A percentile compares a stretch with the other conserved stretches of the same genome.
These are phyloP conservation scores for Phrynosoma blainvillii DNA, from an alignment of 2,113 vertebrate genomes.

Conservation along the genomic window DNA sequence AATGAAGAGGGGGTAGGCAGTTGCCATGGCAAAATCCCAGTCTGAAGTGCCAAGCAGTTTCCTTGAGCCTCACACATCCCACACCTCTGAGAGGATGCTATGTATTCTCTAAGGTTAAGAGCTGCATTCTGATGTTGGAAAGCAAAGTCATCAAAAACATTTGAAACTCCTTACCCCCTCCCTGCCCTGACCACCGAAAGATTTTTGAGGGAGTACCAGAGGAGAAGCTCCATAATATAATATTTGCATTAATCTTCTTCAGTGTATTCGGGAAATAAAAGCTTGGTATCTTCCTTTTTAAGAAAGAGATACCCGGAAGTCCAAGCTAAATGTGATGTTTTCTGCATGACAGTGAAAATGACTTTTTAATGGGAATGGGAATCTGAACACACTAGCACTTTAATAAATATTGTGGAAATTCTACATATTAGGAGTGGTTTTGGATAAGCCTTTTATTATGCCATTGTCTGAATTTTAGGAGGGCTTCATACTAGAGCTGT, in stretches of 20 bases:
- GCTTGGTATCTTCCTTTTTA: not conserved
- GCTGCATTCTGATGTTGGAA: not conserved
- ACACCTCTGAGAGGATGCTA: not conserved
- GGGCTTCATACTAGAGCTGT: too few relatives aligned
- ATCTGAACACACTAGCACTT: not conserved
- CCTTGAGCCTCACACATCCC: not conserved
- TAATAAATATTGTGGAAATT: not conserved
- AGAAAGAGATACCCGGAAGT: not conserved
- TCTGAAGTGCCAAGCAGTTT: not conserved
- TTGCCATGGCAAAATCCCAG: not conserved
- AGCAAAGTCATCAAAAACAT: too few relatives aligned
- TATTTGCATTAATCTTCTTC: not conserved
- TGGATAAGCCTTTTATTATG: too few relatives aligned
- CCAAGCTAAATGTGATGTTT: not conserved
- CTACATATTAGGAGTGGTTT: too few relatives aligned
- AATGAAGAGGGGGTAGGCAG: constrained; percentile 1
- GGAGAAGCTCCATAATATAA: not conserved
- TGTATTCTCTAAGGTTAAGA: not conserved
- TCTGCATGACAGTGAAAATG: not conserved
- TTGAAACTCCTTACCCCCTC: too few relatives aligned
- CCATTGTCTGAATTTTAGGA: too few relatives aligned
- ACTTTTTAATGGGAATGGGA: not conserved
- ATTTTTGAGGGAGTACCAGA: not conserved
- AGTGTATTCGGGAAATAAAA: not conserved
- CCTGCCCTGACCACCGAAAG: not conserved